These are phyloP conservation scores for Pyrocoelia pectoralis DNA, from an alignment of 2,888 invertebrate species.

Conservation along the genomic window DNA sequence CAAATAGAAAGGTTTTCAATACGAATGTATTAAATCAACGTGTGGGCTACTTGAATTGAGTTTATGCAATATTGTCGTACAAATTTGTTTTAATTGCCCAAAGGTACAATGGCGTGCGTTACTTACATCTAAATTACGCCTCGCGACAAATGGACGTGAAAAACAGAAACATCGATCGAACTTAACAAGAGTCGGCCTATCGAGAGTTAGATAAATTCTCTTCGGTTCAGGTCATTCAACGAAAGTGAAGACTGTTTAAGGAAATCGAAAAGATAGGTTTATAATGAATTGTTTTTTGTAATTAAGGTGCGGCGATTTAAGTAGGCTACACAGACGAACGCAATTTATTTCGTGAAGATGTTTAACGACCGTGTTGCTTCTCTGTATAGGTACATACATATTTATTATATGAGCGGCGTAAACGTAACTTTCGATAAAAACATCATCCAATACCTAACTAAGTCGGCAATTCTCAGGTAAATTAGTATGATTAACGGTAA, in stretches of 20 bases:
- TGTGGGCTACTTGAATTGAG: background rate
- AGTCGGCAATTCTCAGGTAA: too few species aligned
- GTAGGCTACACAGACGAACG: conserved; percentile 29
- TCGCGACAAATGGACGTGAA: background rate
- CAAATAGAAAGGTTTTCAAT: conserved; percentile 1
- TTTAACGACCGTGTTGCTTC: background rate
- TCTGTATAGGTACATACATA: too few species aligned
- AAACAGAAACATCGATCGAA: background rate
- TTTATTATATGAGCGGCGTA: too few species aligned
- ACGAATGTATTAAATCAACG: background rate
- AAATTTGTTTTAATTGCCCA: background rate
- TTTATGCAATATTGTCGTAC: background rate
- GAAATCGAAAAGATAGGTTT: conserved; percentile 11
- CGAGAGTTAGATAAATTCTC: background rate
- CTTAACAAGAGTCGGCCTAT: too few species aligned
- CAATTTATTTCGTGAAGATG: conserved; percentile 28
- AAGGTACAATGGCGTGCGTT: too few species aligned
- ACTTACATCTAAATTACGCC: too few species aligned
- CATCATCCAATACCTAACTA: too few species aligned
- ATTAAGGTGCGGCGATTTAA: conserved; percentile 23
- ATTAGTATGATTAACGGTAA: background rate
- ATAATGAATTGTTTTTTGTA: conserved; percentile 25
- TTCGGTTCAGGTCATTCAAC: conserved; percentile 3
- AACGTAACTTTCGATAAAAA: too few species aligned
- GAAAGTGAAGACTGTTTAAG: conserved; percentile 28